These are phyloP conservation scores for Rana temporaria DNA, from an alignment of 2,113 vertebrate species.

Conservation along the genomic window DNA sequence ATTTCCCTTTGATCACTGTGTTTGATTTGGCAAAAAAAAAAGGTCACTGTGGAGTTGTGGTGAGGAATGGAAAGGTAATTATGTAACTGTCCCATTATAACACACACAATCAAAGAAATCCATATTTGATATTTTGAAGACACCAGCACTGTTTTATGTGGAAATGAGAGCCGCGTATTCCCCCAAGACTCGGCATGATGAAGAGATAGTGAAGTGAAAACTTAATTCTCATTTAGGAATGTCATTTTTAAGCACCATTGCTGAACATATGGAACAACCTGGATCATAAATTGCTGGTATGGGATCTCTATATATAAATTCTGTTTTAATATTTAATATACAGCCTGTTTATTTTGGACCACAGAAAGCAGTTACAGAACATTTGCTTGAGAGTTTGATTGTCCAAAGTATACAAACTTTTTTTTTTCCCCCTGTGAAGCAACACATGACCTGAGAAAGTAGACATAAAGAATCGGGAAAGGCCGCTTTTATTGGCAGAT, in stretches of 20 bases:
- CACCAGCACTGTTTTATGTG: neutral
- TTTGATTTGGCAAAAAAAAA: neutral
- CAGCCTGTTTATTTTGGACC: slow-evolving; percentile 1
- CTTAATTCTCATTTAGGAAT: no score
- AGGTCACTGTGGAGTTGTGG: neutral
- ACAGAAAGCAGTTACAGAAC: neutral
- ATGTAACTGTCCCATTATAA: neutral
- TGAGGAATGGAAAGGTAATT: neutral
- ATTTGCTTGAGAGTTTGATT: neutral
- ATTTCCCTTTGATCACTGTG: no score
- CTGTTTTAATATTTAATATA: neutral
- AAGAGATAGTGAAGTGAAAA: no score
- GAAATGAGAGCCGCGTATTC: neutral
- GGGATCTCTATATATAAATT: neutral
- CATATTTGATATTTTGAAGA: neutral
- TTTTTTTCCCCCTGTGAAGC: neutral
- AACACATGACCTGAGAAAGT: neutral
- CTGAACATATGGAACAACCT: no score
- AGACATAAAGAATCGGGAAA: neutral
- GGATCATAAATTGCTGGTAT: neutral
- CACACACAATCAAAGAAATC: neutral
- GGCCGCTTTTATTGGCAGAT: no score
- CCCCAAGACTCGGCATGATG: no score
- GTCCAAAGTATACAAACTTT: slow-evolving; percentile 19
- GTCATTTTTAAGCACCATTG: no score